Evolutionary conservation across 2,888 invertebrate species (phyloP).

Genomic region (Micoletzkya japonica): DNA sequence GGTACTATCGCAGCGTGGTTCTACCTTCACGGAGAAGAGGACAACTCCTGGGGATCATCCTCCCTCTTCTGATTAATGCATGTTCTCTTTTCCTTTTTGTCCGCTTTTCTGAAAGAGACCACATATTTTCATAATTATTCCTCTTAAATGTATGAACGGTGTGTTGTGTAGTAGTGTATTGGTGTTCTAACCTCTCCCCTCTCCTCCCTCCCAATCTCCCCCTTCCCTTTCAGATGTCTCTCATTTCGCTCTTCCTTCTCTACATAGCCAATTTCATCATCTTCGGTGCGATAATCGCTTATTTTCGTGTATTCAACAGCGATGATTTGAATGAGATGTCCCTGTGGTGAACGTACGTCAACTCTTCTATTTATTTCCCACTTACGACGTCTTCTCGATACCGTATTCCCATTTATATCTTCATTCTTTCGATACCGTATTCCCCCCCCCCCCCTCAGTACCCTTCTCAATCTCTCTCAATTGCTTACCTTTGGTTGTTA

Average conservation of each 20-base stretch:
- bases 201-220: neutral
- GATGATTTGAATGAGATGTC: slow-evolving; percentile 51
- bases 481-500: no score
- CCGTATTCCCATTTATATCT: neutral
- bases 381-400: neutral
- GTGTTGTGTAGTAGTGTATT: slow-evolving; percentile 3
- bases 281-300: slow-evolving; percentile 49
- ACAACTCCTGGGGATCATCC: slow-evolving; percentile 50
- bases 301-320: slow-evolving; percentile 54
- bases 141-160: neutral
- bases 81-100: neutral
- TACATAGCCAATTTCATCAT: slow-evolving; percentile 54
- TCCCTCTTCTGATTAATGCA: slow-evolving; percentile 43
- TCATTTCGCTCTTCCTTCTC: slow-evolving; percentile 42
- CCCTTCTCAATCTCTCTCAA: no score
- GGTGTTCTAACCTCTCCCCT: neutral
- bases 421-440: no score
- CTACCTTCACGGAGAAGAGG: slow-evolving; percentile 58
- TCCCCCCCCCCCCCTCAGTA: no score
- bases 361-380: neutral
- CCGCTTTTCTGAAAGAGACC: neutral
- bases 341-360: slow-evolving; percentile 42
- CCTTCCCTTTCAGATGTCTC: slow-evolving; percentile 42
- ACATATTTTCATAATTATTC: neutral
- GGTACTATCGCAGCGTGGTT: slow-evolving; percentile 60